Evolutionary conservation across 1,140 invertebrate genomes (phyloP), one percentile per base, ranked within the genome.

Genomic region (Pararge aegeria): DNA sequence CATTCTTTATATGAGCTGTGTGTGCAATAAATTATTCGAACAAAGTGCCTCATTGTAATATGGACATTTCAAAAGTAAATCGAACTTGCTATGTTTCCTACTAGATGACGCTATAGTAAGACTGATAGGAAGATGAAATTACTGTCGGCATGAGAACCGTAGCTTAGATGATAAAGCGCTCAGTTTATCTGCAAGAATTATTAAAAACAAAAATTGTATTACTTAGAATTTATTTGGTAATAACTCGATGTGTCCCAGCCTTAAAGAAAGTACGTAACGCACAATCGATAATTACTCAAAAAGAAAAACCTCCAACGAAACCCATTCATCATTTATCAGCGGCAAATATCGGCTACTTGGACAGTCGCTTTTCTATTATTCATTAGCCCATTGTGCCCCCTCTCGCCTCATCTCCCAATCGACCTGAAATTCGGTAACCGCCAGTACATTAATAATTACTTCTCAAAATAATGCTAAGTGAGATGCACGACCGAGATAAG

Each of bases 361-460:
- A 70, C 75, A 70, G 68, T 70, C 73, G 76, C 73, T 83, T 87
- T 80, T 83, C 82, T 87, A 85, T 83, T 86, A 86, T 88, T 86
- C 85, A 84, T 88, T 88, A 86, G 78, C 59, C 65, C 66, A 82
- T 80, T 83, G 77, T 49, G 4, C 19, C 15, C 46, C 21, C 46
- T 6, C 46, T 18, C 13, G 12, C 46, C 46, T 27, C 46, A 49
- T 49, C 42, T 46, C 46, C 80, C 74, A 69, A 69, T 60, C 70
- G 73, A 70, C 68, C 82, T 78, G 82, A 88, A 87, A 86, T 87
- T 87, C 84, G 81, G 84, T 85, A 80, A 83, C 80, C 70, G 73
- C 71, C 72, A 78, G 69, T 77, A 86, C 78, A 86, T 89, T 89
- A 86, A 89, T 89, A 89, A 89, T 89, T 89, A 88, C 86, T 86